phyloP scores from a whole-genome alignment of 2,113 vertebrate species.

The Xerus inauris region DNA sequence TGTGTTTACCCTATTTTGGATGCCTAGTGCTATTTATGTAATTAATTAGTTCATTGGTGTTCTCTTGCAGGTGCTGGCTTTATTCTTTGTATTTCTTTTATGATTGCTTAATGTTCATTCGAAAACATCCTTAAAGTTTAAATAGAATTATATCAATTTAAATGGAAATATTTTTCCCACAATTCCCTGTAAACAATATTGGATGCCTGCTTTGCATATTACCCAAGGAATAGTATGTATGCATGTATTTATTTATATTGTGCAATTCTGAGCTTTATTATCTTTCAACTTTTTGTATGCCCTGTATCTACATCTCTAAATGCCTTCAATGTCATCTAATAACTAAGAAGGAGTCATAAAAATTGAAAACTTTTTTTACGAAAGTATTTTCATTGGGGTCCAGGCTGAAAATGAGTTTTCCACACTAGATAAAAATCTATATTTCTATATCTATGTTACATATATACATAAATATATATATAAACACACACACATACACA shows the following conservation, averaged over 20 bases:
- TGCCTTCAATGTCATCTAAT: not conserved
- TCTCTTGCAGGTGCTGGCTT: not conserved
- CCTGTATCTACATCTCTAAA: not conserved
- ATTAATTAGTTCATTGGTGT: not conserved
- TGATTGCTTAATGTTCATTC: not conserved
- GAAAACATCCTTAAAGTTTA: not conserved
- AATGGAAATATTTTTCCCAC: not conserved
- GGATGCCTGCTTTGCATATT: not conserved
- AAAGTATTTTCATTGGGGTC: not conserved
- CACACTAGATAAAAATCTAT: not conserved
- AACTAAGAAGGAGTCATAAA: not conserved
- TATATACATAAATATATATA: no score
- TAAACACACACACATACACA: no score
- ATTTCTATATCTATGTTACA: no score
- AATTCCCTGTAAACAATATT: not conserved
- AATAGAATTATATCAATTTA: not conserved
- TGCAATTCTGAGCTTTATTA: not conserved
- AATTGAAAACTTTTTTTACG: constrained; percentile 10
- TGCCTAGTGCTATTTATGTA: not conserved
- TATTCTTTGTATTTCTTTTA: not conserved
- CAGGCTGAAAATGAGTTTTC: not conserved
- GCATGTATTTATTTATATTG: no score
- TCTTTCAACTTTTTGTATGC: not conserved
- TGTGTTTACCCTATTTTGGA: not conserved
- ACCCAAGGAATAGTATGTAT: not conserved